Evolutionary conservation across 1,140 invertebrate species (phyloP).

Genomic region (Macrocentrus cingulum): DNA sequence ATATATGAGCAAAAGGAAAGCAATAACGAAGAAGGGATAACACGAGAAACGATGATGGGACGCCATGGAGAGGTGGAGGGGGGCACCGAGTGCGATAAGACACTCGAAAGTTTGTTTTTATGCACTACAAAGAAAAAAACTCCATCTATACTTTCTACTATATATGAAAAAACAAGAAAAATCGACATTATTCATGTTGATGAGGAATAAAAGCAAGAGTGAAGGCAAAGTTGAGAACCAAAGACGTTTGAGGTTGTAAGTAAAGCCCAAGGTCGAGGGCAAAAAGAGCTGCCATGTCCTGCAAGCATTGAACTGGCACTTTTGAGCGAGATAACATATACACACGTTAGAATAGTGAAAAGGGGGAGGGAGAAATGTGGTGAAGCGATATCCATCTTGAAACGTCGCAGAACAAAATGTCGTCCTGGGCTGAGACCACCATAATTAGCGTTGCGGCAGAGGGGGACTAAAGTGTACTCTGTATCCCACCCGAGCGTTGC

Average conservation of each 20-base stretch:
- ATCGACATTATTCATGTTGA: no score
- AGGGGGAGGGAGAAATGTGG: slow-evolving; percentile 14
- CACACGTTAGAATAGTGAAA: background rate
- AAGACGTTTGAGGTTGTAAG: background rate
- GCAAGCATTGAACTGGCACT: slow-evolving; percentile 2
- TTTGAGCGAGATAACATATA: background rate
- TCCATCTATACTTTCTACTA: no score
- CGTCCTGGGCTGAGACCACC: slow-evolving; percentile 47
- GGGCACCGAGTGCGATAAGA: background rate
- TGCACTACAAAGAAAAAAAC: no score
- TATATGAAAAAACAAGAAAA: no score
- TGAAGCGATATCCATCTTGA: slow-evolving; percentile 44
- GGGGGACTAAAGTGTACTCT: slow-evolving; percentile 2
- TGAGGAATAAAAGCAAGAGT: no score
- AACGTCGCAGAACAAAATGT: slow-evolving; percentile 53
- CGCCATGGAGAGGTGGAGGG: background rate
- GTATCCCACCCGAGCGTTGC: background rate
- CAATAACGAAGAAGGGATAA: slow-evolving; percentile 3
- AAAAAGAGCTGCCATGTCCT: background rate
- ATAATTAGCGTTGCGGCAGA: slow-evolving; percentile 48
- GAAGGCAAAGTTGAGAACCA: no score
- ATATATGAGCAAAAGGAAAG: slow-evolving; percentile 21
- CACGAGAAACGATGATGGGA: background rate
- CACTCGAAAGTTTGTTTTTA: no score
- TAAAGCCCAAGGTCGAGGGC: slow-evolving; percentile 10